phyloP scores from a whole-genome alignment of 1,140 invertebrate species.

The Lamellibrachia luymesi region DNA sequence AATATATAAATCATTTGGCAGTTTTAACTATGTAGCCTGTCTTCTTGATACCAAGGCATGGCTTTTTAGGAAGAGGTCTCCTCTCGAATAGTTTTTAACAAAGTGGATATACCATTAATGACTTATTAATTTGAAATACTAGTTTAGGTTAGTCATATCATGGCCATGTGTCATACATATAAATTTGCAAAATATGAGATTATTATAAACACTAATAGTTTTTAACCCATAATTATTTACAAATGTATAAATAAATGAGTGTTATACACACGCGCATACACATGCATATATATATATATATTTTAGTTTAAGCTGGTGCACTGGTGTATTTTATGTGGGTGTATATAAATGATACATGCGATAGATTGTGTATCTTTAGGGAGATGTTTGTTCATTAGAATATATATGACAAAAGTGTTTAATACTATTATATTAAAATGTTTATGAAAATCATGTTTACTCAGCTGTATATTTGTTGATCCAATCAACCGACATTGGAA shows the following conservation, averaged over 20 bases:
- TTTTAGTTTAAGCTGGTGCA: neutral
- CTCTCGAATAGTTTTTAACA: no score
- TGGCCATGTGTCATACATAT: neutral
- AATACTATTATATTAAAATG: slow-evolving; percentile 6
- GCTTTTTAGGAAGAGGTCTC: no score
- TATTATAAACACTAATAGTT: neutral
- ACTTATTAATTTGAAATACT: no score
- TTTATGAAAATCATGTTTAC: neutral
- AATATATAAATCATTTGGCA: no score
- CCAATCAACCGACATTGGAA: neutral
- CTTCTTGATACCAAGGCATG: no score
- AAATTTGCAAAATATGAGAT: neutral
- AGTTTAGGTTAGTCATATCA: neutral
- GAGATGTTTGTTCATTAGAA: neutral
- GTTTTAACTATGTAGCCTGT: no score
- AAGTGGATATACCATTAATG: no score
- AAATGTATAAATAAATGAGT: neutral
- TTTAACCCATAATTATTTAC: neutral
- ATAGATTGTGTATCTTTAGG: neutral
- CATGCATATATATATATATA: neutral
- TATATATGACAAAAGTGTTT: neutral
- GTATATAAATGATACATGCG: neutral
- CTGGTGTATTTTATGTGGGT: neutral
- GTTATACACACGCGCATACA: neutral
- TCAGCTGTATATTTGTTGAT: neutral